A percentile compares a stretch with the other conserved stretches of the same genome.
phyloP scores from a whole-genome alignment of 64 coral and sea anemone species.

The Anthopleura sola region DNA sequence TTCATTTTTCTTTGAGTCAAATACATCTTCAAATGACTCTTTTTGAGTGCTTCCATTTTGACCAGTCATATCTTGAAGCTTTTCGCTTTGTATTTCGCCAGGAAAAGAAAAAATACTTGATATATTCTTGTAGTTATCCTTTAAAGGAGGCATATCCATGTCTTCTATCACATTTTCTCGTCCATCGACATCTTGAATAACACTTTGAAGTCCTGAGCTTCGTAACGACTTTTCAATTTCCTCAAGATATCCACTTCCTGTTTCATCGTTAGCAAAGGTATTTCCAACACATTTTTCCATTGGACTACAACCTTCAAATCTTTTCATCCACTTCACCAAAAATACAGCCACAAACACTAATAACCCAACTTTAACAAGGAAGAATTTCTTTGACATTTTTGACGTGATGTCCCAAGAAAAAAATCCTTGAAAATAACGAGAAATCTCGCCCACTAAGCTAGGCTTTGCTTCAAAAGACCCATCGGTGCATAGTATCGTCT shows the following conservation, averaged over 20 bases:
- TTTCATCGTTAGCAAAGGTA: background rate
- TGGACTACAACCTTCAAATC: background rate
- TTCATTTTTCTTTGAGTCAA: background rate
- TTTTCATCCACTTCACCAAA: background rate
- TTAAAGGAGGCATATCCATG: background rate
- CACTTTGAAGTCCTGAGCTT: background rate
- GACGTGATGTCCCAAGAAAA: background rate
- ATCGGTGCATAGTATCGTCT: background rate
- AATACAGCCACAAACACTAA: background rate
- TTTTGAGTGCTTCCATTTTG: background rate
- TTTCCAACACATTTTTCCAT: background rate
- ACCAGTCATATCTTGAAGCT: background rate
- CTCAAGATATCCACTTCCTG: background rate
- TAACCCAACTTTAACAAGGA: background rate
- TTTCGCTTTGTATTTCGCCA: background rate
- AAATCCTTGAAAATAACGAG: background rate
- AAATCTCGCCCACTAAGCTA: background rate
- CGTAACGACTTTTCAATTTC: background rate
- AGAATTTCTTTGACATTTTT: background rate
- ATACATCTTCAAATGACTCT: background rate
- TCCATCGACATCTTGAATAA: background rate
- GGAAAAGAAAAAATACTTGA: background rate
- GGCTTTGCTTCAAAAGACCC: background rate
- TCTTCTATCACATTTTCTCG: background rate
- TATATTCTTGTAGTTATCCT: background rate